Conservation (phyloP, 1,140 invertebrate genomes). For the Stegodyphus dumicola region DNA sequence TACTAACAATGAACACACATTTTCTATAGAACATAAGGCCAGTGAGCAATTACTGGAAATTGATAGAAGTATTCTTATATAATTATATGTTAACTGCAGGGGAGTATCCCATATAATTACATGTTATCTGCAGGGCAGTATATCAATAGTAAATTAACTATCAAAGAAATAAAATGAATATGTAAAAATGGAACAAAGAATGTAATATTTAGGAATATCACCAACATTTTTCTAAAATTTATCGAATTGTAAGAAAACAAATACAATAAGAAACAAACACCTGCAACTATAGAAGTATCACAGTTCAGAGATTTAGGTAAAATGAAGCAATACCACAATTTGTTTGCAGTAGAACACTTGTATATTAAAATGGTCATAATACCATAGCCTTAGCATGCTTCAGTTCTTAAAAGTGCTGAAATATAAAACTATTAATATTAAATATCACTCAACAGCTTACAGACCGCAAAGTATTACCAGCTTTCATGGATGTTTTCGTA, state of each 20-base stretch:
- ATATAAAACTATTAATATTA: conserved; percentile 38
- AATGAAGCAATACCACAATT: conserved; percentile 28
- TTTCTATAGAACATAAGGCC: too few relatives aligned
- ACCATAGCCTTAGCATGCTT: neutral
- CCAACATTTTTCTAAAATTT: too few relatives aligned
- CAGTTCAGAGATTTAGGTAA: conserved; percentile 46
- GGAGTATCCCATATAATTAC: too few relatives aligned
- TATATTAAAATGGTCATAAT: neutral
- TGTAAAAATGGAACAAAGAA: too few relatives aligned
- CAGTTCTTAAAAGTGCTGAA: conserved; percentile 24
- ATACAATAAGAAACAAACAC: conserved; percentile 9
- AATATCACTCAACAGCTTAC: neutral
- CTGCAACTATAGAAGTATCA: conserved; percentile 54
- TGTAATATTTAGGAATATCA: too few relatives aligned
- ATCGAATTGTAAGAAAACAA: neutral
- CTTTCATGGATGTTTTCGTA: neutral
- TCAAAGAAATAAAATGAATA: too few relatives aligned
- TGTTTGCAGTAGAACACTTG: conserved; percentile 10
- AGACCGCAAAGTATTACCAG: neutral
- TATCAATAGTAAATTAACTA: too few relatives aligned
- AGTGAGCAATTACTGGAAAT: too few relatives aligned
- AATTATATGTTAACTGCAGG: too few relatives aligned
- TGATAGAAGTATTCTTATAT: too few relatives aligned
- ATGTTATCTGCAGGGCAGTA: too few relatives aligned
- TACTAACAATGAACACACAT: too few relatives aligned